A percentile compares a stretch with the other conserved stretches of the same genome.
phyloP scores from a whole-genome alignment of 37 sponge, comb jelly and placozoan genomes.

The Halisarca cf. caerulea region DNA sequence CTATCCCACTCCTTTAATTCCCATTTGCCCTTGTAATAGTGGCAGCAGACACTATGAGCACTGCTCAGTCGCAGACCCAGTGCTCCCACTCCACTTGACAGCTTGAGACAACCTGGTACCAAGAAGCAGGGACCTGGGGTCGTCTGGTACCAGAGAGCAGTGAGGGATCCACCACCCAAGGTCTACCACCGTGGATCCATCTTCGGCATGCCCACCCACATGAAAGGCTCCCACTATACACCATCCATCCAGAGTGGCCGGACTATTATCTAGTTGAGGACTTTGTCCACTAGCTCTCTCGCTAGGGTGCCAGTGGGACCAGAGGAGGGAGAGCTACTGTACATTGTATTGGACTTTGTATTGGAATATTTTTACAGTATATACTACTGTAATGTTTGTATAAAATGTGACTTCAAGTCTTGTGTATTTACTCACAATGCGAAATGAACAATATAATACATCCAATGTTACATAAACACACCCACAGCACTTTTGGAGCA shows the following conservation, averaged over 20 bases:
- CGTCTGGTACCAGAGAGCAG: constrained; percentile 69
- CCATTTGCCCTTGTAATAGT: not conserved
- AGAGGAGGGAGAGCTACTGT: no score
- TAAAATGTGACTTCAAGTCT: no score
- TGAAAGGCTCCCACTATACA: constrained; percentile 70
- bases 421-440: no score
- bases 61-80: not conserved
- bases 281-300: not conserved
- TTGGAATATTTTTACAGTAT: no score
- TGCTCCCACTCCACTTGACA: constrained; percentile 19
- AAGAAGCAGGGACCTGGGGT: constrained; percentile 30
- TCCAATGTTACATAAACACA: no score
- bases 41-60: no score
- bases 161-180: constrained; percentile 76
- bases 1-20: not conserved
- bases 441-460: no score
- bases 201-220: constrained; percentile 58
- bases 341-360: no score
- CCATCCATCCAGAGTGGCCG: constrained; percentile 91
- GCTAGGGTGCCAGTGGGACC: no score
- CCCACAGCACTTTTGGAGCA: no score
- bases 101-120: not conserved
- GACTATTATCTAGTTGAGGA: constrained; percentile 44
- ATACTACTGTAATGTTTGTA: no score
- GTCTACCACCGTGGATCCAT: constrained; percentile 80